A percentile compares a stretch with the other conserved stretches of the same genome.
These are phyloP conservation scores for Drosophila melanogaster DNA, from an alignment of 1,140 invertebrate genomes.

Conservation along the genomic window DNA sequence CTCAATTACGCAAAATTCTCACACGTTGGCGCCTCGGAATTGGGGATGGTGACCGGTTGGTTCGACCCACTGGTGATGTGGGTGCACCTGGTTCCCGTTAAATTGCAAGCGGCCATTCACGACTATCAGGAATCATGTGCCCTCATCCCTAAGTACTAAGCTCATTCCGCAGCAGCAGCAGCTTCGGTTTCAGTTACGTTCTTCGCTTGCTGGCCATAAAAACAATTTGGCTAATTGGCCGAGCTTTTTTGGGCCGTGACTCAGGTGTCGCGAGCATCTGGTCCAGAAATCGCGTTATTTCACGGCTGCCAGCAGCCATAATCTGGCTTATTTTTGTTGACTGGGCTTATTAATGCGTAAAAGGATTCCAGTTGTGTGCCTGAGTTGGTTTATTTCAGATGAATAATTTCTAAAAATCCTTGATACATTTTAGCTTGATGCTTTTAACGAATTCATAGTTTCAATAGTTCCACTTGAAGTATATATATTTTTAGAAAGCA, in stretches of 20 bases:
- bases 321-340: not conserved
- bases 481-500: too few relatives aligned
- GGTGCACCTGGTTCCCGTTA: slow-evolving; percentile 49
- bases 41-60: not conserved
- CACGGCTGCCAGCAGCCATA: slow-evolving; percentile 6
- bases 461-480: too few relatives aligned
- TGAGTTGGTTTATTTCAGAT: too few relatives aligned
- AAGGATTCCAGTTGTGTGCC: slow-evolving; percentile 2
- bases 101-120: slow-evolving; percentile 9
- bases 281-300: slow-evolving; percentile 29
- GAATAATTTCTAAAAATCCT: too few relatives aligned
- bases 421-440: too few relatives aligned
- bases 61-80: slow-evolving; percentile 58
- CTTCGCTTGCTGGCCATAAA: slow-evolving; percentile 54
- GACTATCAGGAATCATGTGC: slow-evolving; percentile 70
- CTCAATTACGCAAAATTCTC: slow-evolving; percentile 82
- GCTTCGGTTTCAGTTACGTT: slow-evolving; percentile 28
- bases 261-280: slow-evolving; percentile 13
- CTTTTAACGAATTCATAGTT: too few relatives aligned
- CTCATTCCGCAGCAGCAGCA: not conserved
- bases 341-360: not conserved
- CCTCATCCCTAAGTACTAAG: not conserved
- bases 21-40: slow-evolving; percentile 66
- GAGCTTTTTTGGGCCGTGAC: slow-evolving; percentile 32
- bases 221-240: slow-evolving; percentile 78